Percentiles rank a stretch among this genome's conserved stretches.
Evolutionary conservation across 2,888 invertebrate genomes (phyloP).

Genomic region (Drosophila subquinaria): DNA sequence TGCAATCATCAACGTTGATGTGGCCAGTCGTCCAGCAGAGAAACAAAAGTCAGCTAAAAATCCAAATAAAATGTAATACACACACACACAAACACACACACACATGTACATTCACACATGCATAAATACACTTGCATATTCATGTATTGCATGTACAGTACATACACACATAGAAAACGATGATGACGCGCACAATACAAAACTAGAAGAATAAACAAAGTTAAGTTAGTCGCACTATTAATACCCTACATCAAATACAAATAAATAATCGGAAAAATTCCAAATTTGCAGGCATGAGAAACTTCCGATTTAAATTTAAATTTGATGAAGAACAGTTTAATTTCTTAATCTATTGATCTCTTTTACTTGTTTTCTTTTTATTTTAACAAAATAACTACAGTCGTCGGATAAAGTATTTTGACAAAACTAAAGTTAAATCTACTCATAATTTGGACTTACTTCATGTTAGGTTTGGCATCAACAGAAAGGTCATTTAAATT

Average conservation of each 20-base stretch:
- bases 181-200: slow-evolving; percentile 33
- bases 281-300: too few relatives aligned
- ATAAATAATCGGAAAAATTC: too few relatives aligned
- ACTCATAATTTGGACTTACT: too few relatives aligned
- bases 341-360: too few relatives aligned
- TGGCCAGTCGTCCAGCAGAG: slow-evolving; percentile 9
- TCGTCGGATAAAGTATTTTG: too few relatives aligned
- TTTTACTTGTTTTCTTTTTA: too few relatives aligned
- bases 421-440: too few relatives aligned
- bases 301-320: too few relatives aligned
- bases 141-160: slow-evolving; percentile 10
- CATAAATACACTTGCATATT: slow-evolving; percentile 6
- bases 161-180: slow-evolving; percentile 16
- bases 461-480: too few relatives aligned
- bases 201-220: slow-evolving; percentile 24
- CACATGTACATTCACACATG: slow-evolving; percentile 4
- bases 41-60: slow-evolving; percentile 51
- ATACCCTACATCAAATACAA: slow-evolving; percentile 21
- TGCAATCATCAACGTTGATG: slow-evolving; percentile 42
- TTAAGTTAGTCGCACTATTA: neutral
- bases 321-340: too few relatives aligned
- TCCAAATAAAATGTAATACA: slow-evolving; percentile 52
- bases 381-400: too few relatives aligned
- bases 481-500: too few relatives aligned
- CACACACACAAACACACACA: slow-evolving; percentile 12